These are phyloP conservation scores for Erebia epiphron DNA, from an alignment of 2,888 invertebrate genomes.

Conservation along the genomic window DNA sequence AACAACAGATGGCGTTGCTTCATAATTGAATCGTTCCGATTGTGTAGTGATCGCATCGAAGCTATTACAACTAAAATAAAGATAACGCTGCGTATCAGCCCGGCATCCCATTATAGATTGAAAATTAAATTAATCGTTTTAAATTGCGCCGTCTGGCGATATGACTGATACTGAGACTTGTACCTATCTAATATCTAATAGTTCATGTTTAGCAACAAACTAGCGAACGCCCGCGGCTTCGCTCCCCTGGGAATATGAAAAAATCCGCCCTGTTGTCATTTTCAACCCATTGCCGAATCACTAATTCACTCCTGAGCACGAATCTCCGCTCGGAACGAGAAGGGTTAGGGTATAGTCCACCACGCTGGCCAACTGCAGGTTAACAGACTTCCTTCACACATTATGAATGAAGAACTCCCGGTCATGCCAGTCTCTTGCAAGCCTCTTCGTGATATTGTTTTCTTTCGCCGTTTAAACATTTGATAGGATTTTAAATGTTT, in stretches of 20 bases:
- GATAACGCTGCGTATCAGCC: conserved; percentile 21
- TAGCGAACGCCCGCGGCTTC: not conserved
- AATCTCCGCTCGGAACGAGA: not conserved
- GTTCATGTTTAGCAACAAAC: not conserved
- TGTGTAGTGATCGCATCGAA: conserved; percentile 14
- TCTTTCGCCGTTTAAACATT: too few species aligned
- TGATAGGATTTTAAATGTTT: too few species aligned
- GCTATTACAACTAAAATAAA: conserved; percentile 18
- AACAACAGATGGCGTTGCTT: conserved; percentile 18
- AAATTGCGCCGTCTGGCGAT: conserved; percentile 25
- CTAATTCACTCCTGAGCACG: too few species aligned
- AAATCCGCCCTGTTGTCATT: too few species aligned
- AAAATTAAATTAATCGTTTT: conserved; percentile 30
- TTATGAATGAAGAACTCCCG: too few species aligned
- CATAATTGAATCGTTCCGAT: conserved; percentile 23
- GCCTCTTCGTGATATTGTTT: too few species aligned
- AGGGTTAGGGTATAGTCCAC: too few species aligned
- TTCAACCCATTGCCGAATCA: too few species aligned
- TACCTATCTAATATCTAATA: not conserved
- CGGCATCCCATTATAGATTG: conserved; percentile 29
- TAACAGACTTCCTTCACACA: too few species aligned
- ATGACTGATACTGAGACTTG: conserved; percentile 2
- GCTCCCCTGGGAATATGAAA: too few species aligned
- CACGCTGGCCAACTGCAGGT: too few species aligned
- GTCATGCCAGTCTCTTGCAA: too few species aligned